A percentile compares a stretch with the other conserved stretches of the same genome.
Conservation (phyloP, 2,113 vertebrate species). For the Perca flavescens region DNA sequence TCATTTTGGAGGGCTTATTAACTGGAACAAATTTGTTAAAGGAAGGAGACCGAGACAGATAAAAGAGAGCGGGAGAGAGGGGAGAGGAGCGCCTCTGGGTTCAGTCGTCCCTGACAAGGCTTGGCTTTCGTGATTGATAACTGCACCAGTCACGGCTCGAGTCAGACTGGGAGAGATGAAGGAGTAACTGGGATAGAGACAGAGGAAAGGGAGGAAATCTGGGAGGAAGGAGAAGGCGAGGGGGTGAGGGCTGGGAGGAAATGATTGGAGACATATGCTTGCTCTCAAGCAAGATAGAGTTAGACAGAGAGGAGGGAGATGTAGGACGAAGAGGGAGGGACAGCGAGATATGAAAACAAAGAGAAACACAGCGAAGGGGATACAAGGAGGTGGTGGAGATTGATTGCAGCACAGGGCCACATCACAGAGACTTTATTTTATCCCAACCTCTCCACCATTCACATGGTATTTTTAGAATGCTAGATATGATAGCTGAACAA, state of each 20-base stretch:
- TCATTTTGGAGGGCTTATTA: constrained; percentile 99
- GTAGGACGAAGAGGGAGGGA: constrained; percentile 92
- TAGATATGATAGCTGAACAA: constrained; percentile 85
- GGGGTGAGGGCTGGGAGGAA: constrained; percentile 84
- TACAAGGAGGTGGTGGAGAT: constrained; percentile 88
- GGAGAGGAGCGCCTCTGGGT: constrained; percentile 80
- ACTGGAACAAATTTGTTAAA: constrained; percentile 99
- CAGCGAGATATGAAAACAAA: constrained; percentile 77
- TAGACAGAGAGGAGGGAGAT: constrained; percentile 92
- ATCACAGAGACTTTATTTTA: constrained; percentile 91
- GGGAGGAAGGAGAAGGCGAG: constrained; percentile 65
- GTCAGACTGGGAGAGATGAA: constrained; percentile 96
- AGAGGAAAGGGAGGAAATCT: constrained; percentile 68
- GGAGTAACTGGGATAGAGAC: constrained; percentile 91
- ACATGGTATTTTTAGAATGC: constrained; percentile 93
- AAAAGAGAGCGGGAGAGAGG: constrained; percentile 61
- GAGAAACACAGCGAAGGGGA: constrained; percentile 50
- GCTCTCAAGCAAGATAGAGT: constrained; percentile 92
- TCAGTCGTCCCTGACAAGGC: constrained; percentile 94
- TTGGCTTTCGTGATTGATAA: constrained; percentile 98
- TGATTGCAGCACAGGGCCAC: constrained; percentile 91
- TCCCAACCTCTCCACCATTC: constrained; percentile 89
- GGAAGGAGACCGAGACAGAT: constrained; percentile 85
- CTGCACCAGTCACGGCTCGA: constrained; percentile 92
- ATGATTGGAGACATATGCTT: constrained; percentile 99